Percentiles rank a stretch among this genome's conserved stretches.
These are phyloP conservation scores for Drosophila pseudoananassae DNA, from an alignment of 1,140 invertebrate species.

Conservation along the genomic window DNA sequence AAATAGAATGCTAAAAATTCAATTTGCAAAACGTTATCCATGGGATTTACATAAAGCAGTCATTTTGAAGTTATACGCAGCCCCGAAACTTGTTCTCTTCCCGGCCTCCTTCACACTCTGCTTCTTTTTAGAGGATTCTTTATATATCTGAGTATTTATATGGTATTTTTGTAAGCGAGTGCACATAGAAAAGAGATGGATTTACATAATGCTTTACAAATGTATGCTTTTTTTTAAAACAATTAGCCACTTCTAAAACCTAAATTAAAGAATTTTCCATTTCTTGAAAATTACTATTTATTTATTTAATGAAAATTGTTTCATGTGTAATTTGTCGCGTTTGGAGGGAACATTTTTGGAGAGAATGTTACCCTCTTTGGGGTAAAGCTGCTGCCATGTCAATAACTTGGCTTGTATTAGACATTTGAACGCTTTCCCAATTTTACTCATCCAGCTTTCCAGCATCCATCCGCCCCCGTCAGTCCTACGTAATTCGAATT, in stretches of 20 bases:
- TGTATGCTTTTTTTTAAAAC: not conserved
- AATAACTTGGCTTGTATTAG: constrained; percentile 83
- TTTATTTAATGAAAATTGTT: not conserved
- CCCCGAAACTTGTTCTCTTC: constrained; percentile 42
- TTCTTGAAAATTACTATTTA: not conserved
- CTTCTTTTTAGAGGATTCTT: constrained; percentile 18
- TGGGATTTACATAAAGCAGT: constrained; percentile 84
- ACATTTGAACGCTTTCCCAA: constrained; percentile 68
- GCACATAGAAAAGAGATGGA: constrained; percentile 18
- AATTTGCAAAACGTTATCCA: constrained; percentile 84
- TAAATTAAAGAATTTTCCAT: not conserved
- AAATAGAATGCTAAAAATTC: constrained; percentile 84
- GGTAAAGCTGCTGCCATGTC: constrained; percentile 75
- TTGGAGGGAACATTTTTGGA: constrained; percentile 22
- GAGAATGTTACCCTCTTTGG: constrained; percentile 70
- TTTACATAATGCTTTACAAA: too few species aligned
- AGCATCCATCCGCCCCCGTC: not conserved
- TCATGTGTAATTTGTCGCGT: constrained; percentile 20
- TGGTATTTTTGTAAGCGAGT: constrained; percentile 12
- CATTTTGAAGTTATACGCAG: constrained; percentile 83
- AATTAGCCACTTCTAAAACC: not conserved
- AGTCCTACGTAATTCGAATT: constrained; percentile 76
- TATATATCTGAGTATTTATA: constrained; percentile 37
- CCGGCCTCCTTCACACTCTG: constrained; percentile 29
- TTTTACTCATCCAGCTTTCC: constrained; percentile 21